Evolutionary conservation across 2,113 vertebrate species (phyloP), one percentile per base, ranked within the genome.

Genomic region (Strigops habroptila): DNA sequence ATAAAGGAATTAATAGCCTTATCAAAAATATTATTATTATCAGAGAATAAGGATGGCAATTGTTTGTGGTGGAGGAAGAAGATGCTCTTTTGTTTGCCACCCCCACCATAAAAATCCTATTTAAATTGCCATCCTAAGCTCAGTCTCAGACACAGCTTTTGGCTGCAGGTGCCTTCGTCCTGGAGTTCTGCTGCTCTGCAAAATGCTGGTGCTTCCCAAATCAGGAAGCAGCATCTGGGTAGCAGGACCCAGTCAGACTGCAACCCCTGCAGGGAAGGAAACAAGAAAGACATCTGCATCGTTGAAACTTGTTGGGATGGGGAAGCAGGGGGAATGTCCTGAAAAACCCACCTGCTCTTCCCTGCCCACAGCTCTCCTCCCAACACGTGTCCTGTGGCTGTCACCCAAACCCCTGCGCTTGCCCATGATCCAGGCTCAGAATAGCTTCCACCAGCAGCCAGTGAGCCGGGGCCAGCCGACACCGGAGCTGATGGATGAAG

Each of bases 391-490:
- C 65, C 57, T 0, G 1, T 24, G 73, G 67, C 70, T 91, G 82
- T 86, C 62, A 93, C 82, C 70, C 85, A 91, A 96, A 60, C 57
- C 90, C 51, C 65, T 1, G 8, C 0, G 1, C 82, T 92, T 6
- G 1, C 53, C 82, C 88, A 93, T 93, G 95, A 96, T 96, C 93
- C 4, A 9, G 64, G 90, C 92, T 95, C 91, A 85, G 93, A 97
- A 96, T 91, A 96, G 93, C 91, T 68, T 68, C 91, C 2, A 22
- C 25, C 78, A 92, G 93, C 95, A 82, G 89, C 65, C 48, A 6
- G 69, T 3, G 28, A 83, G 48, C 63, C 3, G 78, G 28, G 24
- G 60, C 64, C 28, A 15, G 63, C 64, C 0, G 33, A 88, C 86
- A 90, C 53, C 2, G 3, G 76, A 92, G 89, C 30, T 3, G 12